phyloP scores from a whole-genome alignment of 2,113 vertebrate species.

The Sminthopsis crassicaudata region DNA sequence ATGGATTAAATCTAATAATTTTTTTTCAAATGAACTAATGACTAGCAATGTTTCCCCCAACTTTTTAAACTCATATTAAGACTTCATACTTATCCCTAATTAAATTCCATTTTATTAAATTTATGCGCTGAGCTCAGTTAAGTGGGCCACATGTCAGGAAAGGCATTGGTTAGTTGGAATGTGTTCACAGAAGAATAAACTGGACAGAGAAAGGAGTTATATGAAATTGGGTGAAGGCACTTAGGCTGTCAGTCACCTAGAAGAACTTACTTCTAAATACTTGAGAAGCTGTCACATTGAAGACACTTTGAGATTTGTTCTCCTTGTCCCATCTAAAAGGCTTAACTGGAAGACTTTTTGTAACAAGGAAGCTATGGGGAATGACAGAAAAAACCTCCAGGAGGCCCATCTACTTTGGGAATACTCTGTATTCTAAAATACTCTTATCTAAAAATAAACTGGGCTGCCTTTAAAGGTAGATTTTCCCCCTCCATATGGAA shows the following conservation, averaged over 20 bases:
- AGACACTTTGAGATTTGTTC: background rate
- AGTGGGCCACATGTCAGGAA: background rate
- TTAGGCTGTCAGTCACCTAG: background rate
- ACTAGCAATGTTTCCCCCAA: too few relatives aligned
- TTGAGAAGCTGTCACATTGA: background rate
- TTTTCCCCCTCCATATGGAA: background rate
- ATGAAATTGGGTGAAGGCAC: background rate
- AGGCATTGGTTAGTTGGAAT: background rate
- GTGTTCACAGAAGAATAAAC: background rate
- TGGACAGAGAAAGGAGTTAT: background rate
- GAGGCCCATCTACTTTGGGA: background rate
- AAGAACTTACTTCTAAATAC: background rate
- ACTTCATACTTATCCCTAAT: too few relatives aligned
- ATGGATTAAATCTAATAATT: background rate
- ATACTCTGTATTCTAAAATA: background rate
- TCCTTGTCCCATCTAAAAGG: background rate
- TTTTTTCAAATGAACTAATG: too few relatives aligned
- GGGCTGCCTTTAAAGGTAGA: background rate
- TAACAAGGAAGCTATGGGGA: background rate
- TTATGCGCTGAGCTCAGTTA: background rate
- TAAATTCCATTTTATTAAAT: too few relatives aligned
- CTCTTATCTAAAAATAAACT: background rate
- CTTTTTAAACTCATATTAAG: too few relatives aligned
- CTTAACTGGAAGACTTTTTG: background rate
- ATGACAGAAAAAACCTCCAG: background rate